phyloP scores from a whole-genome alignment of 2,113 vertebrate species.

The Zeus faber region DNA sequence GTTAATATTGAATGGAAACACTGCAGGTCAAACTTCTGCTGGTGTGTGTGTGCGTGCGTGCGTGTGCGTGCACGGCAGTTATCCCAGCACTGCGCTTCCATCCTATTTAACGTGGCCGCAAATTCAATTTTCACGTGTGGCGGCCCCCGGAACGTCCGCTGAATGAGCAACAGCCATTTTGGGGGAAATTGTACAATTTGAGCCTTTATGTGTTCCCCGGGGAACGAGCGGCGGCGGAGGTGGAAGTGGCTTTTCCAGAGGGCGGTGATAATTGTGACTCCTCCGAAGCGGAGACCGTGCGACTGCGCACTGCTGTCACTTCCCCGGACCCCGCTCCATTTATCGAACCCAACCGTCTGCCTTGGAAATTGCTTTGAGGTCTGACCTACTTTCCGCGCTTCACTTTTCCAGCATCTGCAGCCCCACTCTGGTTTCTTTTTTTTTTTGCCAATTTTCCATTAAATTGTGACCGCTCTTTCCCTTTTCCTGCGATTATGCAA shows the following conservation, averaged over 20 bases:
- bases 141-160: constrained; percentile 9
- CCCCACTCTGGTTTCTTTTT: not conserved
- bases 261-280: constrained; percentile 34
- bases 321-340: constrained; percentile 32
- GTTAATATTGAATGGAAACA: too few relatives aligned
- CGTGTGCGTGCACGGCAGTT: too few relatives aligned
- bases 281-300: constrained; percentile 22
- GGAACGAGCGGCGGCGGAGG: not conserved
- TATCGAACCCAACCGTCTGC: constrained; percentile 36
- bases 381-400: constrained; percentile 54
- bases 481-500: constrained; percentile 29
- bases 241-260: not conserved
- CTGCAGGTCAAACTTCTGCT: too few relatives aligned
- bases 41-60: too few relatives aligned
- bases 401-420: constrained; percentile 23
- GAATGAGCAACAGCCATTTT: constrained; percentile 34
- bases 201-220: constrained; percentile 37
- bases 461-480: constrained; percentile 15
- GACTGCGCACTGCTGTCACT: constrained; percentile 13
- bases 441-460: constrained; percentile 5
- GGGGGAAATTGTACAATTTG: constrained; percentile 18
- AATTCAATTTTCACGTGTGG: constrained; percentile 11
- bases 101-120: too few relatives aligned
- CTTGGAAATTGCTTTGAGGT: constrained; percentile 38
- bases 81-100: too few relatives aligned